Conservation (phyloP, 1,140 invertebrate genomes). For the Hylyphantes graminicola region DNA sequence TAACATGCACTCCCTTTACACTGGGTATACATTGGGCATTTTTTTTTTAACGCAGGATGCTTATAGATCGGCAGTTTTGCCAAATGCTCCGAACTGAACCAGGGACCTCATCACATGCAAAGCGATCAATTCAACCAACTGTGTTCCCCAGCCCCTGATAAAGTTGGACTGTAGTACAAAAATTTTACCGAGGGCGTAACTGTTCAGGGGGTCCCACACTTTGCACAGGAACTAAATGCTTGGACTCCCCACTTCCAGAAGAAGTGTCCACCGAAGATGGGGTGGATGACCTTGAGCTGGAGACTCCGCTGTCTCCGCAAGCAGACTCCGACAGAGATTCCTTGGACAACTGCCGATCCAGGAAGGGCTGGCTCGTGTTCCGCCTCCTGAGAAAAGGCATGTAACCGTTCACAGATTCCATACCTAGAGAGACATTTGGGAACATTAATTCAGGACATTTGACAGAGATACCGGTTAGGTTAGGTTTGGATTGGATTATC, state of each 20-base stretch:
- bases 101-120: no score
- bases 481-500: no score
- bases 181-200: slow-evolving; percentile 38
- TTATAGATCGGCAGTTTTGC: no score
- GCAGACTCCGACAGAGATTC: slow-evolving; percentile 42
- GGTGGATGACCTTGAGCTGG: slow-evolving; percentile 50
- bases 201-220: background rate
- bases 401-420: slow-evolving; percentile 46
- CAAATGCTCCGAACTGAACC: no score
- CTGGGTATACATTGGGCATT: no score
- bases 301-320: slow-evolving; percentile 46
- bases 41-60: no score
- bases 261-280: slow-evolving; percentile 52
- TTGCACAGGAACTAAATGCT: background rate
- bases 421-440: background rate
- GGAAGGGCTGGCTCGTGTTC: slow-evolving; percentile 19
- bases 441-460: no score
- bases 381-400: slow-evolving; percentile 54
- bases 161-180: no score
- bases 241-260: slow-evolving; percentile 31
- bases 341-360: slow-evolving; percentile 39
- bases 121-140: no score
- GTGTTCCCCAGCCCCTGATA: no score
- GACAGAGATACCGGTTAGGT: no score
- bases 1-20: no score